phyloP scores from a whole-genome alignment of 2,888 invertebrate species.

The Dichetophora obliterata region DNA sequence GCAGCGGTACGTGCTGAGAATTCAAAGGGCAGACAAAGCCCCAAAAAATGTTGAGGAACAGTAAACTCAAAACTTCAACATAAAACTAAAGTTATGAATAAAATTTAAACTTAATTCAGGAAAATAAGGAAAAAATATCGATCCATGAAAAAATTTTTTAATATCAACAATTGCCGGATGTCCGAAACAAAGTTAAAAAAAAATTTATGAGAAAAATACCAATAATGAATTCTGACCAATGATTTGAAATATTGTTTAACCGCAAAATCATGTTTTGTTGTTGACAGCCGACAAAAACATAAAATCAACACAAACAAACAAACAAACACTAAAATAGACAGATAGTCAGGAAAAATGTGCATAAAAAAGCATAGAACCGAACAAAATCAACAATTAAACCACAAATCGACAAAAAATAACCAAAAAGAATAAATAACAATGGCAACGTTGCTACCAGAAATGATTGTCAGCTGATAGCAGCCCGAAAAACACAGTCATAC shows the following conservation, averaged over 20 bases:
- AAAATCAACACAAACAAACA: too few species aligned
- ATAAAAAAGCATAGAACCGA: too few species aligned
- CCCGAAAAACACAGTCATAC: too few species aligned
- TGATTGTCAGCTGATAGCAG: too few species aligned
- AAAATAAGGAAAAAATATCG: not conserved
- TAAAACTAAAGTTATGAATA: not conserved
- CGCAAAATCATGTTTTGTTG: not conserved
- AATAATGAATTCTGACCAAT: not conserved
- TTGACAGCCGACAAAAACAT: too few species aligned
- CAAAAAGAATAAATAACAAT: too few species aligned
- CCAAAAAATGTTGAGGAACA: not conserved
- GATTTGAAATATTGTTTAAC: conserved; percentile 11
- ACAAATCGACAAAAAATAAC: too few species aligned
- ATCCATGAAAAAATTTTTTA: not conserved
- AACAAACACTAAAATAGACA: not conserved
- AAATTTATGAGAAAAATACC: not conserved
- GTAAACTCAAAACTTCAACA: not conserved
- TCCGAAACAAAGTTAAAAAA: not conserved
- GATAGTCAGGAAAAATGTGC: not conserved
- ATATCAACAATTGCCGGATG: not conserved
- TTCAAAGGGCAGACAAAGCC: not conserved
- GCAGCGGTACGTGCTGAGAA: conserved; percentile 23
- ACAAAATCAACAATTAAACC: too few species aligned
- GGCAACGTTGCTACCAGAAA: too few species aligned
- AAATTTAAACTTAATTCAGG: not conserved